Conservation (phyloP, 2,113 vertebrate genomes). For the Trachemys scripta region DNA sequence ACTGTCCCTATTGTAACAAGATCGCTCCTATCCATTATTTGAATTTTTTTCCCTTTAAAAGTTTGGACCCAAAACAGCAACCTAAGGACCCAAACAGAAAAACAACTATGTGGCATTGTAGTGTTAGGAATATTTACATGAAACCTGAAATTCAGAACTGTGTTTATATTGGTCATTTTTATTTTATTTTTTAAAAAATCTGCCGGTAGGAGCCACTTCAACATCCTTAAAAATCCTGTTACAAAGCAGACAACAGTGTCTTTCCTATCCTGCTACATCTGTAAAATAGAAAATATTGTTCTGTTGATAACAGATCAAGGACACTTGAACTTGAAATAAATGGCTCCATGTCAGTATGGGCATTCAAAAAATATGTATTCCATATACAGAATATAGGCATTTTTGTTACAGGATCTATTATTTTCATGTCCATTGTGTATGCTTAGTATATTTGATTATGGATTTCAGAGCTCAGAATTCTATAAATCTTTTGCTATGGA, state of each 20-base stretch:
- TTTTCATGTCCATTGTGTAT: background rate
- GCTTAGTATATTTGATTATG: background rate
- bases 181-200: background rate
- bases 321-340: background rate
- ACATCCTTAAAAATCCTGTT: background rate
- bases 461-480: background rate
- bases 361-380: background rate
- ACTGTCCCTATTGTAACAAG: too few relatives aligned
- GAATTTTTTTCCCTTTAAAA: background rate
- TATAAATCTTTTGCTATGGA: background rate
- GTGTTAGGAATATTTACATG: background rate
- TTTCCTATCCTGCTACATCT: background rate
- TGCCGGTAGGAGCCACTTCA: background rate
- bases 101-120: background rate
- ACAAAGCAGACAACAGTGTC: background rate
- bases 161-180: background rate
- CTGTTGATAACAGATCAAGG: background rate
- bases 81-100: background rate
- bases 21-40: too few relatives aligned
- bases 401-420: background rate
- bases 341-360: background rate
- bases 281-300: background rate
- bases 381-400: background rate
- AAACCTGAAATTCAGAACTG: background rate
- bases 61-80: background rate